A percentile compares a stretch with the other conserved stretches of the same genome.
Evolutionary conservation across 2,797 vertebrate genomes (phyloP).

Genomic region (Lepidocolaptes lacrymiger): DNA sequence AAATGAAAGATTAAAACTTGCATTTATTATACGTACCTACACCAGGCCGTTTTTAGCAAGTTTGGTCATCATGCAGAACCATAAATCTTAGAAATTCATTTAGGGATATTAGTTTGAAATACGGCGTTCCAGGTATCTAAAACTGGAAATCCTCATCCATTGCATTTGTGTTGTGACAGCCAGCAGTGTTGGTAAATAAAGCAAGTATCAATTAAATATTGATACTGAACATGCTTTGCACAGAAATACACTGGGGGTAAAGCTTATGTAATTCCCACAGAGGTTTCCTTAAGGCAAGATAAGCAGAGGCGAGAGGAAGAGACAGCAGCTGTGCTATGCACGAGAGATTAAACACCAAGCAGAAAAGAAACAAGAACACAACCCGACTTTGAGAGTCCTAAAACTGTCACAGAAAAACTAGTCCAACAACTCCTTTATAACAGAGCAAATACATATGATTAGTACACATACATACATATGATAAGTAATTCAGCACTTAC

Average conservation of each 20-base stretch:
- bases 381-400: background rate
- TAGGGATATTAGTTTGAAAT: background rate
- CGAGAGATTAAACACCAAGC: background rate
- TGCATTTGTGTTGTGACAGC: background rate
- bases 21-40: rapidly evolving
- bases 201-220: background rate
- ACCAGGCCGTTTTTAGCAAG: background rate
- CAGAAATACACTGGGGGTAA: background rate
- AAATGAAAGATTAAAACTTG: background rate
- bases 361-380: background rate
- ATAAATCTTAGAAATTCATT: background rate
- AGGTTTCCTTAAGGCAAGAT: background rate
- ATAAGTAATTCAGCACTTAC: constrained; percentile 77
- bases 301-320: background rate
- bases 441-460: background rate
- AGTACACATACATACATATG: background rate
- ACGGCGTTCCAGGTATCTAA: background rate
- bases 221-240: background rate
- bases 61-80: background rate
- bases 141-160: background rate
- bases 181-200: background rate
- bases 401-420: background rate
- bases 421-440: background rate
- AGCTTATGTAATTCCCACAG: background rate
- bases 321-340: background rate